Evolutionary conservation across 2,888 invertebrate species (phyloP).

Genomic region (Trimorus sp.): DNA sequence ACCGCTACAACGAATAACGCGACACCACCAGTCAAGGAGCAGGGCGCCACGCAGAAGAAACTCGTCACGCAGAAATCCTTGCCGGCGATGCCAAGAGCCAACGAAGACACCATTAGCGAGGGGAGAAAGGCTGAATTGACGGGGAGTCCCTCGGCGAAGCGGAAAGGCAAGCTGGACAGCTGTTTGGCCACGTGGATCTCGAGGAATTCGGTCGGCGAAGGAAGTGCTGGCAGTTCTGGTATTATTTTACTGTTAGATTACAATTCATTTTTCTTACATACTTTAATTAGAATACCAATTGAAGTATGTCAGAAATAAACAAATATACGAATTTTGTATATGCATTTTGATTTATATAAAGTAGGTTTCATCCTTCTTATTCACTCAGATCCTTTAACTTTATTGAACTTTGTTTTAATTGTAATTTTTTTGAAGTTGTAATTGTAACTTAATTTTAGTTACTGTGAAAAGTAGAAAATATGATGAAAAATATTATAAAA

Average conservation of each 20-base stretch:
- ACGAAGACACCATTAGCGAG: constrained; percentile 73
- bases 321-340: too few species aligned
- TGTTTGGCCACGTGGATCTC: constrained; percentile 84
- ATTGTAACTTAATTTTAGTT: too few species aligned
- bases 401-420: too few species aligned
- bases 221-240: constrained; percentile 80
- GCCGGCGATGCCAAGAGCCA: constrained; percentile 79
- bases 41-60: constrained; percentile 68
- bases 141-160: constrained; percentile 79
- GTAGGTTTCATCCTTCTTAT: too few species aligned
- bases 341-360: too few species aligned
- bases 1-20: constrained; percentile 42
- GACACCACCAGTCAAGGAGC: constrained; percentile 41
- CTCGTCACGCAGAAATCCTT: constrained; percentile 82
- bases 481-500: too few species aligned
- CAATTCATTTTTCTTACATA: too few species aligned
- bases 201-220: constrained; percentile 82
- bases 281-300: too few species aligned
- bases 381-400: too few species aligned
- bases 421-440: too few species aligned
- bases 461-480: too few species aligned
- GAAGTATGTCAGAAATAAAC: too few species aligned
- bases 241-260: constrained; percentile 53
- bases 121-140: constrained; percentile 78
- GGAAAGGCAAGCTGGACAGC: constrained; percentile 81